Percentiles rank a stretch among this genome's conserved stretches.
These are phyloP conservation scores for Pangasius larnaudii DNA, from an alignment of 2,797 vertebrate genomes.

Conservation along the genomic window DNA sequence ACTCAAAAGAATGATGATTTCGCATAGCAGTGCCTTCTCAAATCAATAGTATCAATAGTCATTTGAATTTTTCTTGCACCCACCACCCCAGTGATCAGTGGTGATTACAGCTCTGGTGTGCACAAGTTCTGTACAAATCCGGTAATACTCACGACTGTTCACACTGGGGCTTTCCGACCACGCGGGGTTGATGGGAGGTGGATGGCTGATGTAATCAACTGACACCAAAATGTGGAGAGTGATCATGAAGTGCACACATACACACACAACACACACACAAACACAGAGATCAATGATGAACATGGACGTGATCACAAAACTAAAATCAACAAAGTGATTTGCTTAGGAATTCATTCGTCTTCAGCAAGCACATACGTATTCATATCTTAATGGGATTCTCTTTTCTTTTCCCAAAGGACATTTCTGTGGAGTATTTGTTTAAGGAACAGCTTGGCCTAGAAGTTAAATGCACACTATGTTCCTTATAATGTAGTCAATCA, in stretches of 20 bases:
- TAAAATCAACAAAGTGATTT: not conserved
- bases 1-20: not conserved
- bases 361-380: not conserved
- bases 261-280: conserved; percentile 47
- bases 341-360: not conserved
- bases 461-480: not conserved
- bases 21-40: not conserved
- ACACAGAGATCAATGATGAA: conserved; percentile 29
- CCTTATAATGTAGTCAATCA: not conserved
- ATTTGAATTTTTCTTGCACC: not conserved
- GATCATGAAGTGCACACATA: conserved; percentile 35
- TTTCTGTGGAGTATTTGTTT: not conserved
- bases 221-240: conserved; percentile 53
- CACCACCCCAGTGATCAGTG: not conserved
- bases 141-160: conserved; percentile 67
- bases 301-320: conserved; percentile 14
- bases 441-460: not conserved
- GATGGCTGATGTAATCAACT: conserved; percentile 69
- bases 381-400: no score
- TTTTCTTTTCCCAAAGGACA: not conserved
- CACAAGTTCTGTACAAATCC: not conserved
- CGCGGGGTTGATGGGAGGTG: conserved; percentile 60
- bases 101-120: not conserved
- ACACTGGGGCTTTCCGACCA: conserved; percentile 70
- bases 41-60: not conserved